Evolutionary conservation across 2,113 vertebrate genomes (phyloP).

Genomic region (Petroica traversi): DNA sequence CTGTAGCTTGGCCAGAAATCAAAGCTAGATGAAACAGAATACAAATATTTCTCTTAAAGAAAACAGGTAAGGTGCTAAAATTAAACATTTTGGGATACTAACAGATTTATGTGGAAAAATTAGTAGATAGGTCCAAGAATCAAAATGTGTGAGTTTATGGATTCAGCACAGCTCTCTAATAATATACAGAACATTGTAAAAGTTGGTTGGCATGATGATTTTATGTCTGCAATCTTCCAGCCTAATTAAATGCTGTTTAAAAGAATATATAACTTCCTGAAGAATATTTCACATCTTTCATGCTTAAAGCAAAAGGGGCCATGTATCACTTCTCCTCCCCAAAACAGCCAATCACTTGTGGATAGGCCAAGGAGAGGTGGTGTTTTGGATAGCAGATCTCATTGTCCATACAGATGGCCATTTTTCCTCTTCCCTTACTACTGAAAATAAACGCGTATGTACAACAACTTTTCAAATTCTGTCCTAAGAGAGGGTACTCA

Average conservation of each 20-base stretch:
- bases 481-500: constrained; percentile 68
- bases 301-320: neutral
- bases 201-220: neutral
- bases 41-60: neutral
- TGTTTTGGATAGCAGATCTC: neutral
- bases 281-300: neutral
- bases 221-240: neutral
- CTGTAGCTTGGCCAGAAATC: neutral
- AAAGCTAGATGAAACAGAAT: neutral
- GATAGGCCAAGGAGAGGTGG: neutral
- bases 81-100: neutral
- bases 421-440: neutral
- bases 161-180: neutral
- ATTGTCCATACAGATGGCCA: neutral
- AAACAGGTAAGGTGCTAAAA: neutral
- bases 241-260: neutral
- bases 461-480: neutral
- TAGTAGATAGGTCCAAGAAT: neutral
- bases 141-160: neutral
- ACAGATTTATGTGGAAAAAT: neutral
- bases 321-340: neutral
- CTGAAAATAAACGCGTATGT: neutral
- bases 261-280: neutral
- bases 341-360: neutral
- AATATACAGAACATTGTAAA: neutral